Base-by-base conservation (phyloP, 2,888 invertebrate genomes). In the Abrostola triplasia region DNA sequence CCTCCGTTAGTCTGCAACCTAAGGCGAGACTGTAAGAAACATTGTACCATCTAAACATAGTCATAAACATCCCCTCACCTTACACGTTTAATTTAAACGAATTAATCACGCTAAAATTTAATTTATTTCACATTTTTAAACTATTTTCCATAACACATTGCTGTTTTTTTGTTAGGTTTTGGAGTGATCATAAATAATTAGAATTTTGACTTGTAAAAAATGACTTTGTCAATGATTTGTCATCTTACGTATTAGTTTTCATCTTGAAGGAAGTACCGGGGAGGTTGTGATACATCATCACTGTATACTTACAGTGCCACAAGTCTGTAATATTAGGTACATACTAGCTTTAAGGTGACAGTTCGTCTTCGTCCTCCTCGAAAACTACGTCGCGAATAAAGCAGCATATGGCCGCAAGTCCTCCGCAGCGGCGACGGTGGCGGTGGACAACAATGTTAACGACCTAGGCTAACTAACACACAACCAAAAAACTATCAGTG, bases 181-280 rank as follows among this genome's bases (percentile, higher is more conserved):
- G 40, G 9, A 10, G 12, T 11, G 51, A 44, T 55, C 41, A 24
- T 24, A 58, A 5, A 56, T 49, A 12, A 54, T 70, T 54, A n/a
- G 36, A 71, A 71, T 75, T 71, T 71, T 71, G 64, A 48, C 64
- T 64, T 49, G 7, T 38, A 59, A 44, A 70, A 53, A 0, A 44
- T 70, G 70, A 64, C 59, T 49, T 52, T 60, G 54, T 49, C 60
- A 54, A 36, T 5, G 8, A 24, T 12, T 54, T 42, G 56, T 44
- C 56, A 38, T 5, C n/a, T n/a, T 10, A n/a, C n/a, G 9, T 24
- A 24, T 47, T 24, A 5, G 44, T 24, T 24, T 47, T 47, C 44
- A 47, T 47, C 44, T 24, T 47, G 24, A 24, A 47, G 44, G 44
- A 47, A 24, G 9, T 4, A 9, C 4, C 12, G 24, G 13, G 9